These are phyloP conservation scores for Liposcelis brunnea DNA, from an alignment of 2,888 invertebrate genomes.

Conservation along the genomic window DNA sequence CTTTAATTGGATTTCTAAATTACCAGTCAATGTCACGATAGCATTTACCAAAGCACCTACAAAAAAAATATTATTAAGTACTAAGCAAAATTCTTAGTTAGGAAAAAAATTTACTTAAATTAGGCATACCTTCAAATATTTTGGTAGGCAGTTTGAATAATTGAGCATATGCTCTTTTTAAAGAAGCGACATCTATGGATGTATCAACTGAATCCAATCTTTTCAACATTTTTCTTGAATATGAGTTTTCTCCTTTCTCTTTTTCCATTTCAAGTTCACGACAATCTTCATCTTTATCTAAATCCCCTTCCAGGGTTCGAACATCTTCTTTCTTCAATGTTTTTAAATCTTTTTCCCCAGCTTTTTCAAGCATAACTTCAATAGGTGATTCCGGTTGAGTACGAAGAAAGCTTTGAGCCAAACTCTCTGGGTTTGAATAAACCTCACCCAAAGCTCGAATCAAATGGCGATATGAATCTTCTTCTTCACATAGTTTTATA, in stretches of 20 bases:
- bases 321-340: slow-evolving; percentile 52
- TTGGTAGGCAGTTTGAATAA: slow-evolving; percentile 21
- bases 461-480: slow-evolving; percentile 49
- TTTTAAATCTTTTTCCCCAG: slow-evolving; percentile 33
- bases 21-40: slow-evolving; percentile 50
- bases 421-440: slow-evolving; percentile 46
- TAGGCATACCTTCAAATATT: neutral
- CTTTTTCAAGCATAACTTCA: slow-evolving; percentile 34
- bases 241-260: too few relatives aligned
- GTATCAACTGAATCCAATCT: slow-evolving; percentile 21
- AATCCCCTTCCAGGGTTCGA: slow-evolving; percentile 55
- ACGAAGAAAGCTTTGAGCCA: slow-evolving; percentile 55
- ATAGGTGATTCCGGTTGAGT: slow-evolving; percentile 28
- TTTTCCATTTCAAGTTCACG: slow-evolving; percentile 11
- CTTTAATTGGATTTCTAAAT: slow-evolving; percentile 20
- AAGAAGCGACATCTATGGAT: slow-evolving; percentile 49
- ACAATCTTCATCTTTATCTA: slow-evolving; percentile 76
- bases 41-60: slow-evolving; percentile 56
- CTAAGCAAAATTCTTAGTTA: neutral
- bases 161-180: slow-evolving; percentile 48
- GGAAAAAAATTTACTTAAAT: neutral
- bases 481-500: slow-evolving; percentile 53
- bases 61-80: slow-evolving; percentile 26
- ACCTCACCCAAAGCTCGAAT: slow-evolving; percentile 62
- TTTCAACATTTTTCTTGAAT: neutral